phyloP scores from a whole-genome alignment of 2,797 vertebrate genomes.

The Leuciscus waleckii region DNA sequence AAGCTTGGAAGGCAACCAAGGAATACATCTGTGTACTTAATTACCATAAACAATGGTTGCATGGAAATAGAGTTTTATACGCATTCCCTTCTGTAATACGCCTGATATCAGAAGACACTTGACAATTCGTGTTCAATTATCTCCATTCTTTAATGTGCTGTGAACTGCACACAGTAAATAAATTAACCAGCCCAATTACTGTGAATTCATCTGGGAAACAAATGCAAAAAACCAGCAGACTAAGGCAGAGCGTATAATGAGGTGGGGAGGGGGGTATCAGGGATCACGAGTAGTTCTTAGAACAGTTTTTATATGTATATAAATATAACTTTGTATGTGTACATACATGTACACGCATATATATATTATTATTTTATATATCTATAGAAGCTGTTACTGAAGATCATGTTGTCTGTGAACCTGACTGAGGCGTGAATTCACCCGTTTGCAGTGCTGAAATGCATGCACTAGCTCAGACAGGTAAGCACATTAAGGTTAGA shows the following conservation, averaged over 20 bases:
- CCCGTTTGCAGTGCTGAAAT: slow-evolving; percentile 25
- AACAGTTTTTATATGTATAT: slow-evolving; percentile 23
- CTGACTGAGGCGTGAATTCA: neutral
- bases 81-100: slow-evolving; percentile 99
- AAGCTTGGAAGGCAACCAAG: slow-evolving; percentile 99
- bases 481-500: slow-evolving; percentile 47
- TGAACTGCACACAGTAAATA: slow-evolving; percentile 99
- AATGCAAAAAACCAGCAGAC: slow-evolving; percentile 90
- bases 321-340: neutral
- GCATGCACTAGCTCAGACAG: slow-evolving; percentile 35
- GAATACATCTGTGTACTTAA: slow-evolving; percentile 99
- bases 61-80: slow-evolving; percentile 99
- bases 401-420: slow-evolving; percentile 21
- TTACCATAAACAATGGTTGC: slow-evolving; percentile 99
- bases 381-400: neutral
- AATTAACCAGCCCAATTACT: slow-evolving; percentile 99
- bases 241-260: slow-evolving; percentile 88
- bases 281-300: slow-evolving; percentile 10
- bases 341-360: neutral
- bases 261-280: slow-evolving; percentile 43
- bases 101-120: slow-evolving; percentile 99
- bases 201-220: slow-evolving; percentile 98
- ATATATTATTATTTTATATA: no score
- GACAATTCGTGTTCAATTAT: slow-evolving; percentile 99
- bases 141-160: slow-evolving; percentile 99